phyloP scores from a whole-genome alignment of 2,113 vertebrate species.

The Pleuronectes platessa region DNA sequence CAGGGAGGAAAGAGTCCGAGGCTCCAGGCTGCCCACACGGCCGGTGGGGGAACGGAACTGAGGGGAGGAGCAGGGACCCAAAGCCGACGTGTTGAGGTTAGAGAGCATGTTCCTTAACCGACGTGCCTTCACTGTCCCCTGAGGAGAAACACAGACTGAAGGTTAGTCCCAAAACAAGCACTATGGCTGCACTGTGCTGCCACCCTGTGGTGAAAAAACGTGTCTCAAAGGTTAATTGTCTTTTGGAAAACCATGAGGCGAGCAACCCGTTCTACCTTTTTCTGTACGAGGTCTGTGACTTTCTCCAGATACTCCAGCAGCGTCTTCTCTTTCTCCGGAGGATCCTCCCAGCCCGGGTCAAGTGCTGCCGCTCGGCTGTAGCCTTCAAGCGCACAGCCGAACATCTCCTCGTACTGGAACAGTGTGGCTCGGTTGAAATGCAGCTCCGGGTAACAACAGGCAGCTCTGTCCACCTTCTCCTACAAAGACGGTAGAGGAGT shows the following conservation, averaged over 20 bases:
- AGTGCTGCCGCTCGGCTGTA: conserved; percentile 85
- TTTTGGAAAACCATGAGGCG: neutral
- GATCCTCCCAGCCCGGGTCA: conserved; percentile 87
- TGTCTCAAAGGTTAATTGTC: neutral
- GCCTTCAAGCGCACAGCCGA: conserved; percentile 85
- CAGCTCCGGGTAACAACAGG: conserved; percentile 88
- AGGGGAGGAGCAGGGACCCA: conserved; percentile 87
- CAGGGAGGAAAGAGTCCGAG: conserved; percentile 77
- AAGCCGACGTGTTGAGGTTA: conserved; percentile 79
- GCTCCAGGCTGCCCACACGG: conserved; percentile 82
- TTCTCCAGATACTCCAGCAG: conserved; percentile 87
- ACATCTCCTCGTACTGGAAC: conserved; percentile 92
- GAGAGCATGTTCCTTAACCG: conserved; percentile 88
- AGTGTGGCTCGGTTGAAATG: conserved; percentile 91
- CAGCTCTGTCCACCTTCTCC: conserved; percentile 88
- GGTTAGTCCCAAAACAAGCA: neutral
- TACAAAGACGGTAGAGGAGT: conserved; percentile 36
- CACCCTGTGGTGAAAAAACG: conserved; percentile 54
- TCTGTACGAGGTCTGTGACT: conserved; percentile 83
- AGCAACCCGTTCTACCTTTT: conserved; percentile 80
- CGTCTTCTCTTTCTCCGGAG: conserved; percentile 83
- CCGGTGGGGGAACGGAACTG: conserved; percentile 84
- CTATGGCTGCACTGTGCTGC: conserved; percentile 42
- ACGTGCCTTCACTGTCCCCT: conserved; percentile 92
- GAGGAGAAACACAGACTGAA: neutral